A percentile compares a stretch with the other conserved stretches of the same genome.
Evolutionary conservation across 1,140 invertebrate species (phyloP).

Genomic region (Anastrepha ludens): DNA sequence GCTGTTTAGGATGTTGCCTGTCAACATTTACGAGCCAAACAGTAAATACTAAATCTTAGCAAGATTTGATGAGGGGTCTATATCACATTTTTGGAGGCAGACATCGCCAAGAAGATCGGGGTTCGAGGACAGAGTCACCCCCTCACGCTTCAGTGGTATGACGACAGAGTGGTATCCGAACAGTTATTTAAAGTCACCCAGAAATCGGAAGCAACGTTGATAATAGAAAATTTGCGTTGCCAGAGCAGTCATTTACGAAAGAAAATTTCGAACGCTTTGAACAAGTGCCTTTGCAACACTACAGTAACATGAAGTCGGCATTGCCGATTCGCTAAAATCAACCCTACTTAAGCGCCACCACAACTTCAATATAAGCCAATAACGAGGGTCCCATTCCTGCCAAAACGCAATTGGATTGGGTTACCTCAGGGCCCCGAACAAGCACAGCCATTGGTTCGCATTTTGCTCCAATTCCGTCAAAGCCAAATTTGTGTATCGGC

Average conservation of each 20-base stretch:
- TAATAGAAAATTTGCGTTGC: not conserved
- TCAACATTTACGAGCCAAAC: not conserved
- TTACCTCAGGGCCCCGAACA: not conserved
- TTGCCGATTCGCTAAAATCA: no score
- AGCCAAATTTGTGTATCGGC: not conserved
- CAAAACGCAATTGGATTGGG: not conserved
- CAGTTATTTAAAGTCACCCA: no score
- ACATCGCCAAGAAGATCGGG: not conserved
- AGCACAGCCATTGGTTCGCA: not conserved
- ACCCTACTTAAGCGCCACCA: no score
- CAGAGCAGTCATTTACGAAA: not conserved
- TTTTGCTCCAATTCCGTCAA: not conserved
- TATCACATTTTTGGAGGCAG: not conserved
- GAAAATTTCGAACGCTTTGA: not conserved
- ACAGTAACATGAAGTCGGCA: no score
- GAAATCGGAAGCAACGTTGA: no score
- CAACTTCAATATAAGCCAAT: not conserved
- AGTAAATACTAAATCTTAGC: slow-evolving; percentile 5
- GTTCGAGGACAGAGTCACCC: not conserved
- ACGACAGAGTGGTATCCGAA: not conserved
- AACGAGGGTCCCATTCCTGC: not conserved
- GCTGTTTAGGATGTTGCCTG: not conserved
- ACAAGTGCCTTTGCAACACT: not conserved
- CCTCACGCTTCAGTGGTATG: not conserved
- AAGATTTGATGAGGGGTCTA: not conserved